A percentile compares a stretch with the other conserved stretches of the same genome.
These are phyloP conservation scores for Campaea margaritaria DNA, from an alignment of 2,888 invertebrate genomes.

Conservation along the genomic window DNA sequence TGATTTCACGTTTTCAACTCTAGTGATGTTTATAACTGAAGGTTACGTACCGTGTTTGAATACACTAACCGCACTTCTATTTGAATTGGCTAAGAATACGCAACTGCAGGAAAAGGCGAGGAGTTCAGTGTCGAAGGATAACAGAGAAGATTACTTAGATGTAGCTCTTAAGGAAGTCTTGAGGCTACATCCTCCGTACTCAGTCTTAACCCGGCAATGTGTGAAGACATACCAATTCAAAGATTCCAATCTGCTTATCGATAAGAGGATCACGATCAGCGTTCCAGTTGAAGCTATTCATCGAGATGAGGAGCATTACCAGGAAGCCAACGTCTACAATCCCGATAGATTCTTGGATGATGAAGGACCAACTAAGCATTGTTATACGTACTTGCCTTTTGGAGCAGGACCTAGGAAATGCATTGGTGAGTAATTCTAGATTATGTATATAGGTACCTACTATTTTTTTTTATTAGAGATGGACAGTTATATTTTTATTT, in stretches of 20 bases:
- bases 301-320: constrained; percentile 64
- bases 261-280: constrained; percentile 69
- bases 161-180: constrained; percentile 72
- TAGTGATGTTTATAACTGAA: constrained; percentile 70
- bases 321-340: constrained; percentile 63
- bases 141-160: constrained; percentile 64
- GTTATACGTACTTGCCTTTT: constrained; percentile 71
- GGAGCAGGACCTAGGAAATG: constrained; percentile 79
- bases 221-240: constrained; percentile 68
- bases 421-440: constrained; percentile 70
- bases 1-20: constrained; percentile 64
- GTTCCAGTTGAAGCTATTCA: constrained; percentile 73
- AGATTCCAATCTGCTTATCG: constrained; percentile 65
- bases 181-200: constrained; percentile 73
- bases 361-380: constrained; percentile 52
- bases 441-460: too few species aligned
- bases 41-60: constrained; percentile 74
- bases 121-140: constrained; percentile 51
- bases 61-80: constrained; percentile 65
- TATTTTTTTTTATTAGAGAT: too few species aligned
- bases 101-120: constrained; percentile 65
- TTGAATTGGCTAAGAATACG: constrained; percentile 66
- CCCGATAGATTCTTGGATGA: constrained; percentile 71
- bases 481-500: too few species aligned
- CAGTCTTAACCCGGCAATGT: constrained; percentile 71